Conservation (phyloP, 2,113 vertebrate genomes). For the Cathartes aura region DNA sequence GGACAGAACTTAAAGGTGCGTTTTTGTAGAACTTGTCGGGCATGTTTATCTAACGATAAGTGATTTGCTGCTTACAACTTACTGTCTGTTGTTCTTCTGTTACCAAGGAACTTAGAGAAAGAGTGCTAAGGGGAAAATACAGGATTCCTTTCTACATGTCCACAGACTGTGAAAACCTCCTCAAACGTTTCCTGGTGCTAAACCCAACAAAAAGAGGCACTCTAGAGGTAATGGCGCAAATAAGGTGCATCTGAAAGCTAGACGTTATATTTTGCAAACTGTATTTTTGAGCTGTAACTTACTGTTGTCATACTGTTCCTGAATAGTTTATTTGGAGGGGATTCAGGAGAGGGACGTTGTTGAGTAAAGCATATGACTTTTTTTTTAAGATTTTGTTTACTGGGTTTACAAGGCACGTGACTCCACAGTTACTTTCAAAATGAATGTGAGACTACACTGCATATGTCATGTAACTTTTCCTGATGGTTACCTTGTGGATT, state of each 20-base stretch:
- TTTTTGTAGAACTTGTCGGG: background rate
- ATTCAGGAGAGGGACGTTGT: background rate
- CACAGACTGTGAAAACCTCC: conserved; percentile 99
- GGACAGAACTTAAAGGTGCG: conserved; percentile 96
- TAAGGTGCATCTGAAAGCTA: background rate
- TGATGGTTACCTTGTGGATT: background rate
- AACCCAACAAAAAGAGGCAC: conserved; percentile 97
- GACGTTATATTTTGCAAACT: background rate
- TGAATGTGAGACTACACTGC: background rate
- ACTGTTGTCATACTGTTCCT: background rate
- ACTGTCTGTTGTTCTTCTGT: background rate
- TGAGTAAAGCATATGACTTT: background rate
- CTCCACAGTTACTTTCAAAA: background rate
- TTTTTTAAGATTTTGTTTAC: background rate
- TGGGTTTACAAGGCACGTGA: background rate
- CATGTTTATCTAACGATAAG: background rate
- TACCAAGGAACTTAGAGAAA: conserved; percentile 91
- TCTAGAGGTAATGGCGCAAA: conserved; percentile 88
- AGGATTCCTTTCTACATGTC: conserved; percentile 99
- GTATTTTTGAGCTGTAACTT: background rate
- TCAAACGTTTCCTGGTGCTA: conserved; percentile 98
- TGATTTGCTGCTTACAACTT: background rate
- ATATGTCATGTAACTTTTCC: background rate
- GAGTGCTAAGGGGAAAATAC: conserved; percentile 97
- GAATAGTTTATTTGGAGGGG: background rate